These are phyloP conservation scores for Polylopha cassiicola DNA, from an alignment of 2,888 invertebrate species.

Conservation along the genomic window DNA sequence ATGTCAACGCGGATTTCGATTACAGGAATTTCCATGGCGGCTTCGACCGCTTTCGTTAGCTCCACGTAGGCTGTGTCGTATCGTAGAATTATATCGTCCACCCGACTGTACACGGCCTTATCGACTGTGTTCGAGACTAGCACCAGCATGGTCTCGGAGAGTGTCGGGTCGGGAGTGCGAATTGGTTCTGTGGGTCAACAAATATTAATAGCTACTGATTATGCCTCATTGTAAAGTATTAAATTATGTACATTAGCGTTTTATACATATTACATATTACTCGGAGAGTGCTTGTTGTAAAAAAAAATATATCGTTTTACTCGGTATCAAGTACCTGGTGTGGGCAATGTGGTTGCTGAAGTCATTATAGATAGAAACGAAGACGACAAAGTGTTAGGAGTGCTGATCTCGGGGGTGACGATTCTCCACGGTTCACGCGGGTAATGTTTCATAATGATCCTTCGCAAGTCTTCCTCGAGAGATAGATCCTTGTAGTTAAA, in stretches of 20 bases:
- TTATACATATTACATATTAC: too few species aligned
- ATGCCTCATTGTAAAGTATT: too few species aligned
- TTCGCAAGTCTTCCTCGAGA: slow-evolving; percentile 38
- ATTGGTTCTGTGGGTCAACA: slow-evolving; percentile 42
- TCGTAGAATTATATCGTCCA: slow-evolving; percentile 43
- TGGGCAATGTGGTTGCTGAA: slow-evolving; percentile 58
- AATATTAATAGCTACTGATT: not conserved
- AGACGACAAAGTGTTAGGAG: slow-evolving; percentile 50
- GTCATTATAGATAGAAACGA: slow-evolving; percentile 58
- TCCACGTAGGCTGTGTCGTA: slow-evolving; percentile 65
- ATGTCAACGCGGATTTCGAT: slow-evolving; percentile 53
- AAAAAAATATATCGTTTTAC: not conserved
- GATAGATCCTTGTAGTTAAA: slow-evolving; percentile 33
- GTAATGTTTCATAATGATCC: slow-evolving; percentile 39
- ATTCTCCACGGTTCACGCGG: slow-evolving; percentile 31
- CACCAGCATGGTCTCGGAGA: slow-evolving; percentile 43
- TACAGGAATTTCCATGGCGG: slow-evolving; percentile 66
- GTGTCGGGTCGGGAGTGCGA: slow-evolving; percentile 51
- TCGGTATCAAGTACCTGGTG: slow-evolving; percentile 47
- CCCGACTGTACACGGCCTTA: slow-evolving; percentile 50
- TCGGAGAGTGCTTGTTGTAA: too few species aligned
- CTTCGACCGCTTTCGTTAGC: slow-evolving; percentile 51
- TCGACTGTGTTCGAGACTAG: slow-evolving; percentile 54
- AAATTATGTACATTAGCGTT: too few species aligned
- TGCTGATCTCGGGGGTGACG: slow-evolving; percentile 26